phyloP scores from a whole-genome alignment of 1,140 invertebrate species.

The Drosophila kepulauana region DNA sequence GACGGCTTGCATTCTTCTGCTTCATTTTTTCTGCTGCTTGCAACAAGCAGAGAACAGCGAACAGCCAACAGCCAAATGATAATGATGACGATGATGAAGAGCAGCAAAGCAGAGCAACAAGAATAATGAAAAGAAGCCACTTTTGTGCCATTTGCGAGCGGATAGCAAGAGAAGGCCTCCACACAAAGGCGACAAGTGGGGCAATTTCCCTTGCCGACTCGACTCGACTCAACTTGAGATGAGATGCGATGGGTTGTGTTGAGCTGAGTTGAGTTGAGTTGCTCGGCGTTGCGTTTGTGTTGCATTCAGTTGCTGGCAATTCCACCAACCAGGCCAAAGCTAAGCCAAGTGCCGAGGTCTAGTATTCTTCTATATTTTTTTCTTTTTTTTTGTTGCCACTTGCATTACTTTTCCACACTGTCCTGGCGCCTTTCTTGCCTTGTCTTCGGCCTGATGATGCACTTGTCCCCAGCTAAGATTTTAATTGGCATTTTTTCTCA shows the following conservation, averaged over 20 bases:
- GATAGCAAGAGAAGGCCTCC: slow-evolving; percentile 70
- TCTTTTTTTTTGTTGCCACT: slow-evolving; percentile 8
- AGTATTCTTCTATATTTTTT: background rate
- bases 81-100: slow-evolving; percentile 1
- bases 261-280: background rate
- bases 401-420: slow-evolving; percentile 18
- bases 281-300: background rate
- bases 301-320: background rate
- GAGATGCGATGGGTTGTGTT: background rate
- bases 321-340: slow-evolving; percentile 10
- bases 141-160: slow-evolving; percentile 75
- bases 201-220: slow-evolving; percentile 70
- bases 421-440: background rate
- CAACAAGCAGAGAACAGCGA: slow-evolving; percentile 21
- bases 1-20: slow-evolving; percentile 68
- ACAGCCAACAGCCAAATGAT: slow-evolving; percentile 8
- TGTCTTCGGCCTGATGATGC: slow-evolving; percentile 51
- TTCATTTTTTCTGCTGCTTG: slow-evolving; percentile 29
- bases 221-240: background rate
- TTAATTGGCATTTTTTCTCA: slow-evolving; percentile 78
- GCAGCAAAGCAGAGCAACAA: slow-evolving; percentile 3
- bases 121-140: slow-evolving; percentile 57
- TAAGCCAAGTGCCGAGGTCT: background rate
- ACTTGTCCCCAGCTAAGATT: slow-evolving; percentile 78
- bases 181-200: slow-evolving; percentile 77